Base-by-base conservation (phyloP, 2,113 vertebrate species). In the Dipodomys spectabilis region DNA sequence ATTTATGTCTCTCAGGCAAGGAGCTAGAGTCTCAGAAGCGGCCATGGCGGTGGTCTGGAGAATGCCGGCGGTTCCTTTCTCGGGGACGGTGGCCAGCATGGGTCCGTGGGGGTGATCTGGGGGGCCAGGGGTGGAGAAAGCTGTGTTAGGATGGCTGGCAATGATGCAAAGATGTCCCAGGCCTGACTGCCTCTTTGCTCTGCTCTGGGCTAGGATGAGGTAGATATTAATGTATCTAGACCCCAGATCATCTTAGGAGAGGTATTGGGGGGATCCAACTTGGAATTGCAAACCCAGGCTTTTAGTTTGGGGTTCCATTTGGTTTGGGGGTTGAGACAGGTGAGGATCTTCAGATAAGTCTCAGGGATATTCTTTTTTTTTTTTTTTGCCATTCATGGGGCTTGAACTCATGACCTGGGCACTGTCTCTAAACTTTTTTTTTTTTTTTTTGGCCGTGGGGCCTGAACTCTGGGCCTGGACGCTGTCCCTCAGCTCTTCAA, bases 1-100 rank as follows among this genome's bases (percentile, higher is more conserved):
- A 32, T 68, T 53, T 79, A n/a, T 73, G 25, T 64, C 90, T 45
- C 25, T 57, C 10, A 23, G 22, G 19, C 28, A 86, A 45, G 35
- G 28, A 22, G 12, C 39, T 49, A 69, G 28, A 67, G 49, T 53
- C 81, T 97, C 91, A 97, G 72, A 97, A 97, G 74, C 53, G 45
- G 20, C 95, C 95, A 27, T 97, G 95, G n/a, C 30, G 35, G 78
- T 96, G 92, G 83, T 95, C 83, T 27, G 95, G 91, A 18, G 88
- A 97, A 67, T 4, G 27, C 2, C 79, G 20, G 2, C 39, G 16
- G 45, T 94, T 94, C 81, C 90, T 94, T 85, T 94, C 93, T 77
- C 32, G 8, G 39, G 93, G 95, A 23, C 23, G 71, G 77, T 95
- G 92, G 39, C 65, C 79, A 16, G 86, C 80, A 4, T 95, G 60